Base-by-base conservation (phyloP, 2,797 vertebrate genomes). In the Coendou prehensilis region DNA sequence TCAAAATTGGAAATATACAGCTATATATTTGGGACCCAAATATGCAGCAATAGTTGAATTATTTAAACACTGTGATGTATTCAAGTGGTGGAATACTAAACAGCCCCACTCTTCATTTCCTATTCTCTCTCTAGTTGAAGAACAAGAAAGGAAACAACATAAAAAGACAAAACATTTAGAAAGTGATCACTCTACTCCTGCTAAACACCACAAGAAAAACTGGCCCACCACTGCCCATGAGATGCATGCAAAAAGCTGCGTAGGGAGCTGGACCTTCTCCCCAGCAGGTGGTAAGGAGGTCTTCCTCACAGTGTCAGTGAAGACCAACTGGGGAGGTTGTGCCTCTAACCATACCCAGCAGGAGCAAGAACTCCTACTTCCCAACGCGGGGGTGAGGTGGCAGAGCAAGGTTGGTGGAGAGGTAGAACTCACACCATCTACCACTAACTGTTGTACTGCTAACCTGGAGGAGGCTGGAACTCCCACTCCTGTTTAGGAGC, bases 361-460 rank as follows among this genome's bases (percentile, higher is more conserved):
- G 50, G 50, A 67, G 63, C 13, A 9, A 41, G 79, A 9, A 50
- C 52, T 6, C 33, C 57, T 26, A 1, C 33, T 86, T 30, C 28
- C 28, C 30, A 37, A 13, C 37, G 0, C 1, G 15, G 63, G 56
- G 14, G 8, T 33, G 0, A 1, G 33, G 1, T 10, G 20, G 33
- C 37, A 20, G 33, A 52, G 33, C 33, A 41, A 52, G 47, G 14
- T 56, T 50, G 0, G 0, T 45, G n/a, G 23, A 26, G 30, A 2
- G 28, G 33, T 37, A 73, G 9, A 30, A 10, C 4, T 87, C 47
- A 59, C 50, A 52, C 13, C 41, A 41, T 41, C 37, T 41, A 41
- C 37, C 2, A 41, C 37, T 41, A 41, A 41, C 37, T 41, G 37
- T 41, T 41, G 37, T 41, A 45, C 23, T 18, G 13, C 10, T 11